Conservation (phyloP, 2,888 invertebrate genomes). For the Pelosia muscerda region DNA sequence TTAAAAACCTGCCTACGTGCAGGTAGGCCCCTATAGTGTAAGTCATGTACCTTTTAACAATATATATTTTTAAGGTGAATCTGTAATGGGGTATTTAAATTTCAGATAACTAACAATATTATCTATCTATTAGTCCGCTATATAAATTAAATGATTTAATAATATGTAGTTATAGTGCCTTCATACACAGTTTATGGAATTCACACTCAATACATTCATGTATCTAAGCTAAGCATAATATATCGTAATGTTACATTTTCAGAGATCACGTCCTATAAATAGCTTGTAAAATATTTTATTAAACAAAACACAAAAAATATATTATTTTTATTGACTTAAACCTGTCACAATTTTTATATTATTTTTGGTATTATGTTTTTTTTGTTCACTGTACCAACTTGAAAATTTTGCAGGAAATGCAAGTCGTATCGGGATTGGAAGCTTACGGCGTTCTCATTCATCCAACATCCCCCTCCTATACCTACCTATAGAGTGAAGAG, state of each 20-base stretch:
- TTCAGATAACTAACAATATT: too few species aligned
- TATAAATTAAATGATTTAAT: too few species aligned
- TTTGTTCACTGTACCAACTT: constrained; percentile 64
- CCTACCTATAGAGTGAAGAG: constrained; percentile 46
- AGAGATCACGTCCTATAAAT: too few species aligned
- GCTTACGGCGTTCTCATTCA: constrained; percentile 69
- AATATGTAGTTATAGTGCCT: too few species aligned
- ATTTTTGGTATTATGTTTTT: background rate
- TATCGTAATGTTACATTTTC: too few species aligned
- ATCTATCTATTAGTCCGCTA: background rate
- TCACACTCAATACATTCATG: too few species aligned
- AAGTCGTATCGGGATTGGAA: constrained; percentile 64
- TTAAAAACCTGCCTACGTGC: constrained; percentile 17
- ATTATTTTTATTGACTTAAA: background rate
- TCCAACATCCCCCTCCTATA: constrained; percentile 48
- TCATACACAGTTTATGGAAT: too few species aligned
- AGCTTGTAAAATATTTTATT: too few species aligned
- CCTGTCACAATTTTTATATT: background rate
- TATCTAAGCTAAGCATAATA: too few species aligned
- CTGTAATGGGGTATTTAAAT: constrained; percentile 3
- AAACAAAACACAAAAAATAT: too few species aligned
- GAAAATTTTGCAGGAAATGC: constrained; percentile 76
- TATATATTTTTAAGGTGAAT: constrained; percentile 21
- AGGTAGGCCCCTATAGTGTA: constrained; percentile 21
- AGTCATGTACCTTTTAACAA: background rate